Percentiles rank a stretch among this genome's conserved stretches.
These are phyloP conservation scores for Phania funesta DNA, from an alignment of 2,888 invertebrate species.

Conservation along the genomic window DNA sequence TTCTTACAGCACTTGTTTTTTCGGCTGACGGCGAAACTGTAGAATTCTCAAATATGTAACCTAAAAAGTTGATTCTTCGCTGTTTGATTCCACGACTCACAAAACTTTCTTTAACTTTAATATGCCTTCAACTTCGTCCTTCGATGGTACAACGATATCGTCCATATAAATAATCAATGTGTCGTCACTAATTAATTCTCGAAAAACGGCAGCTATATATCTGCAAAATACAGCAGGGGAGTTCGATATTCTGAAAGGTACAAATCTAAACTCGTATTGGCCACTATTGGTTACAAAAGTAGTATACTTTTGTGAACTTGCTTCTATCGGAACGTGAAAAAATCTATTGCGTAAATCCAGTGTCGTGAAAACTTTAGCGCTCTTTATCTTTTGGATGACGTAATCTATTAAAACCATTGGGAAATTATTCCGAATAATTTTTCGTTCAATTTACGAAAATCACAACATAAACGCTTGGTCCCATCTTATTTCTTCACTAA, in stretches of 20 bases:
- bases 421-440: not conserved
- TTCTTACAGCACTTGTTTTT: too few species aligned
- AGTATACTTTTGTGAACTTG: not conserved
- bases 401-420: not conserved
- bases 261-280: not conserved
- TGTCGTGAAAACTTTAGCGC: not conserved
- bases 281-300: not conserved
- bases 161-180: not conserved
- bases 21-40: too few species aligned
- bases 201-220: not conserved
- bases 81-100: too few species aligned
- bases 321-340: not conserved
- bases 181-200: not conserved
- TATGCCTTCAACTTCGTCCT: too few species aligned
- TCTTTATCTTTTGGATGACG: not conserved
- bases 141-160: not conserved
- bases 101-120: not conserved
- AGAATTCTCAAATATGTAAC: too few species aligned
- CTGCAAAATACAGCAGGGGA: not conserved
- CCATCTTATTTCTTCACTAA: slow-evolving; percentile 49
- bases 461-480: slow-evolving; percentile 51
- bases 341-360: not conserved
- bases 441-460: slow-evolving; percentile 6
- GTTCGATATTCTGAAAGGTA: not conserved
- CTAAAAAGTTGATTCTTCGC: too few species aligned